Conservation (phyloP, 1,140 invertebrate species). For the Pentalonia nigronervosa region DNA sequence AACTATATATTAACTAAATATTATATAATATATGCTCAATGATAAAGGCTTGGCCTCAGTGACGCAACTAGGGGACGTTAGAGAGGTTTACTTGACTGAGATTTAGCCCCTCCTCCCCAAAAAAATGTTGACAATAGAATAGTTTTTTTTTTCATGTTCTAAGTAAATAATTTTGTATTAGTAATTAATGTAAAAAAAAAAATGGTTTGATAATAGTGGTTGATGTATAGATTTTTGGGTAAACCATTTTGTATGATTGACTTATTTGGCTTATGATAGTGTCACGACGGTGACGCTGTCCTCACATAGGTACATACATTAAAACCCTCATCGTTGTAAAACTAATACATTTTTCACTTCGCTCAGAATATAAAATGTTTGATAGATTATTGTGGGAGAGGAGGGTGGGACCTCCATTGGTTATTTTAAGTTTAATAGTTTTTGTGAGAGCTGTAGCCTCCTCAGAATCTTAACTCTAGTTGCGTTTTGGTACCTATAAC, state of each 20-base stretch:
- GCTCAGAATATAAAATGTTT: not conserved
- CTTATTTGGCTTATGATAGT: not conserved
- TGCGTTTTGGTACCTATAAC: not conserved
- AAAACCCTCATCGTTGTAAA: not conserved
- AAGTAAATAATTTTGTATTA: not conserved
- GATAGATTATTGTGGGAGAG: not conserved
- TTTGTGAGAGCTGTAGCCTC: not conserved
- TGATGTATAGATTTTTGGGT: not conserved
- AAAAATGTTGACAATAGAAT: not conserved
- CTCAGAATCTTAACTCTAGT: not conserved
- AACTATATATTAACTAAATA: not conserved
- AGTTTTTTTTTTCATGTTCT: not conserved
- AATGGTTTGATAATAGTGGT: not conserved
- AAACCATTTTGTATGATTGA: not conserved
- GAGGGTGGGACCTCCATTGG: no score
- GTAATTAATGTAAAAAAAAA: not conserved
- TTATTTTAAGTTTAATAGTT: not conserved
- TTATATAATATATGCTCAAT: not conserved
- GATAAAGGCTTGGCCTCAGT: not conserved
- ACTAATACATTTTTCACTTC: not conserved
- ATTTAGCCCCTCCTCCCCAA: not conserved
- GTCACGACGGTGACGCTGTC: not conserved
- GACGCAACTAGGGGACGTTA: not conserved
- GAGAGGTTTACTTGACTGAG: not conserved
- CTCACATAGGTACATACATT: not conserved